These are phyloP conservation scores for Enteromius mattozi DNA, from an alignment of 2,797 vertebrate species.

Conservation along the genomic window DNA sequence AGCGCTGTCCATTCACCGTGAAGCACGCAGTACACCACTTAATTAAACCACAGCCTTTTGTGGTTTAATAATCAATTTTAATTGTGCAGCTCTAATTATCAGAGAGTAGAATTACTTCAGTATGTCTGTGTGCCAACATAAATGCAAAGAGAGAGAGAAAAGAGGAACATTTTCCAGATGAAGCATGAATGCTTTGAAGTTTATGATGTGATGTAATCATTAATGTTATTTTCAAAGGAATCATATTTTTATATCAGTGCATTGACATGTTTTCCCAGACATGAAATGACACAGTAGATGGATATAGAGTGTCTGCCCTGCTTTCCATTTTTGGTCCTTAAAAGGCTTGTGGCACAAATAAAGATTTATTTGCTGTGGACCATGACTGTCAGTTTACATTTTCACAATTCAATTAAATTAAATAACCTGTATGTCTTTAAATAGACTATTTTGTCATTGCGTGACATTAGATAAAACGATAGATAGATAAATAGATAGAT, in stretches of 20 bases:
- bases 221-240: conserved; percentile 28
- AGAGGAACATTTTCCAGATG: background rate
- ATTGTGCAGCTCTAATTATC: conserved; percentile 20
- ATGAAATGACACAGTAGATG: conserved; percentile 4
- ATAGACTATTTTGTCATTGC: background rate
- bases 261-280: conserved; percentile 37
- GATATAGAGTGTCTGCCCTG: background rate
- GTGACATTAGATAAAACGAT: background rate
- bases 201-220: conserved; percentile 28
- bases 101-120: conserved; percentile 7
- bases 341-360: background rate
- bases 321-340: conserved; percentile 26
- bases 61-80: conserved; percentile 25
- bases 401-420: background rate
- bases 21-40: background rate
- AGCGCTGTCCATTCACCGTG: background rate
- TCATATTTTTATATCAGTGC: conserved; percentile 26
- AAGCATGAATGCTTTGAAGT: conserved; percentile 20
- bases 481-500: background rate
- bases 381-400: background rate
- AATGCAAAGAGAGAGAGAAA: background rate
- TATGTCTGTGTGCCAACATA: background rate
- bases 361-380: background rate
- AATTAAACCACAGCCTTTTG: conserved; percentile 23
- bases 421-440: background rate